Conservation (phyloP, 2,888 invertebrate genomes). For the Lasioglossum zephyrum region DNA sequence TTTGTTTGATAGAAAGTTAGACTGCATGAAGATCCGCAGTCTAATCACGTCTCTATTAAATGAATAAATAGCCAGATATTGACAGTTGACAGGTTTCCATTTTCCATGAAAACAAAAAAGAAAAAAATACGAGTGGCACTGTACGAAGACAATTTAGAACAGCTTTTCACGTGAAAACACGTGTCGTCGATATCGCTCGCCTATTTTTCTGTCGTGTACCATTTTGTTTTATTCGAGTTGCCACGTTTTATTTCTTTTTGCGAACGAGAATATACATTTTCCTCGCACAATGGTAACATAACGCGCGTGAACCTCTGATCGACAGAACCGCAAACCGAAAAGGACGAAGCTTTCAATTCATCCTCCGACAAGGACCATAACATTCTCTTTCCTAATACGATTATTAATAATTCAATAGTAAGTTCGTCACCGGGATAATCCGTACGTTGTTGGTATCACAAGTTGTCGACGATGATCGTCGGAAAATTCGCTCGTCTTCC, state of each 20-base stretch:
- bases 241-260: background rate
- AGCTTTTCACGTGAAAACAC: background rate
- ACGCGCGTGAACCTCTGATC: background rate
- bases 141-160: background rate
- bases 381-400: background rate
- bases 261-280: background rate
- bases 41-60: background rate
- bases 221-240: background rate
- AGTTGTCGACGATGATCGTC: background rate
- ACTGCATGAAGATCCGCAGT: no score
- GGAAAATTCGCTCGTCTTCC: background rate
- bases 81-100: background rate
- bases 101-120: background rate
- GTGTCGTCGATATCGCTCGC: background rate
- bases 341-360: background rate
- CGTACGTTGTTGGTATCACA: background rate
- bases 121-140: background rate
- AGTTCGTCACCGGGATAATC: background rate
- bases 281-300: background rate
- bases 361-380: background rate
- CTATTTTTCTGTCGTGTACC: background rate
- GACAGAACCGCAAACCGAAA: background rate
- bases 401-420: background rate
- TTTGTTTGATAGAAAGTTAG: no score
- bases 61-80: background rate